Percentiles rank a stretch among this genome's conserved stretches.
phyloP scores from a whole-genome alignment of 2,113 vertebrate species.

The Dendropsophus ebraccatus region DNA sequence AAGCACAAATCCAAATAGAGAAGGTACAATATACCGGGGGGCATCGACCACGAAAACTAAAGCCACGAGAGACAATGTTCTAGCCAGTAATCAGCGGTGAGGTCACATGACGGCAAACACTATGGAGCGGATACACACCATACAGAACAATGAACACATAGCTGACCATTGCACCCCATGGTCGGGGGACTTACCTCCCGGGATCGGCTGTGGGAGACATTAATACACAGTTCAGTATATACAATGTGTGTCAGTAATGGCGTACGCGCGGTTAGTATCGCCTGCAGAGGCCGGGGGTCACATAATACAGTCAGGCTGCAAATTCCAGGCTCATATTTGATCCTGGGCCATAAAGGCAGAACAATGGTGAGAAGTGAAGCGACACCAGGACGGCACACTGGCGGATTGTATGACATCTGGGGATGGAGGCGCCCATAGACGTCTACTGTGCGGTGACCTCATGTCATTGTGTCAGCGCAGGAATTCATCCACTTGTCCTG shows the following conservation, averaged over 20 bases:
- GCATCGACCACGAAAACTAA: neutral
- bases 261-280: neutral
- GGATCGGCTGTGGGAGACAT: neutral
- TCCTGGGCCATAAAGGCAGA: neutral
- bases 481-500: neutral
- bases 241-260: neutral
- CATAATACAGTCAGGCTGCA: neutral
- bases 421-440: neutral
- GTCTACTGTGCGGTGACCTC: neutral
- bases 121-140: too few species aligned
- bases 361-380: neutral
- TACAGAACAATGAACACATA: too few species aligned
- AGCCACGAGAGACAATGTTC: too few species aligned
- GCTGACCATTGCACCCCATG: too few species aligned
- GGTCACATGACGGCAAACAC: too few species aligned
- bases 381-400: neutral
- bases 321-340: neutral
- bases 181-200: neutral
- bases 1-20: slow-evolving; percentile 59
- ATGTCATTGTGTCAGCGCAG: neutral
- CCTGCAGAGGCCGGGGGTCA: neutral
- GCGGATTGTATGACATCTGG: neutral
- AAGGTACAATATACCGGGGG: neutral
- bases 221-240: neutral
- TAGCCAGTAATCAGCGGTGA: too few species aligned